phyloP scores from a whole-genome alignment of 2,797 vertebrate genomes.

The Gobio occitaniae region DNA sequence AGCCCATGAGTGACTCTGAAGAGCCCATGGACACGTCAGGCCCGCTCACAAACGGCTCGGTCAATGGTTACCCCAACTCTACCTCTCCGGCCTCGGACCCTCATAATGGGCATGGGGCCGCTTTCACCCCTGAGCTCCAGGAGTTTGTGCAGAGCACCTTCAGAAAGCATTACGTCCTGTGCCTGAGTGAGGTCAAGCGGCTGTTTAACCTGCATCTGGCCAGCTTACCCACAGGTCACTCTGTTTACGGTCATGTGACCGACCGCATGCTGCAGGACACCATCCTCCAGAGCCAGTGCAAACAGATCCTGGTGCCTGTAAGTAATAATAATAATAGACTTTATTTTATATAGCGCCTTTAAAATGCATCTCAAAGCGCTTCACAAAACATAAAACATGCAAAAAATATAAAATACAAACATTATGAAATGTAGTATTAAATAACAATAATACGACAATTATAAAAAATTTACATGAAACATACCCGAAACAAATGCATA shows the following conservation, averaged over 20 bases:
- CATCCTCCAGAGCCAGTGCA: conserved; percentile 89
- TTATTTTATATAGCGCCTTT: too few relatives aligned
- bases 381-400: too few relatives aligned
- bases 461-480: too few relatives aligned
- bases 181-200: conserved; percentile 95
- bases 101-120: conserved; percentile 75
- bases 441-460: too few relatives aligned
- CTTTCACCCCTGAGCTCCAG: conserved; percentile 81
- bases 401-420: too few relatives aligned
- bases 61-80: conserved; percentile 83
- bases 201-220: conserved; percentile 96
- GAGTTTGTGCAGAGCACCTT: conserved; percentile 90
- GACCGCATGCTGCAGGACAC: conserved; percentile 96
- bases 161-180: conserved; percentile 92
- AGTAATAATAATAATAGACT: conserved; percentile 71
- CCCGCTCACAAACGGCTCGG: conserved; percentile 77
- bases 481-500: too few relatives aligned
- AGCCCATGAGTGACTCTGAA: conserved; percentile 79
- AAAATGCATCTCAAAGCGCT: too few relatives aligned
- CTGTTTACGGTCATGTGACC: conserved; percentile 87
- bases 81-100: conserved; percentile 72
- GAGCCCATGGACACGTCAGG: conserved; percentile 88
- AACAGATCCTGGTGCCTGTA: conserved; percentile 98
- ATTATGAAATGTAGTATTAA: too few relatives aligned
- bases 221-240: conserved; percentile 88